Evolutionary conservation across 2,888 invertebrate species (phyloP).

Genomic region (Protonemura montana): DNA sequence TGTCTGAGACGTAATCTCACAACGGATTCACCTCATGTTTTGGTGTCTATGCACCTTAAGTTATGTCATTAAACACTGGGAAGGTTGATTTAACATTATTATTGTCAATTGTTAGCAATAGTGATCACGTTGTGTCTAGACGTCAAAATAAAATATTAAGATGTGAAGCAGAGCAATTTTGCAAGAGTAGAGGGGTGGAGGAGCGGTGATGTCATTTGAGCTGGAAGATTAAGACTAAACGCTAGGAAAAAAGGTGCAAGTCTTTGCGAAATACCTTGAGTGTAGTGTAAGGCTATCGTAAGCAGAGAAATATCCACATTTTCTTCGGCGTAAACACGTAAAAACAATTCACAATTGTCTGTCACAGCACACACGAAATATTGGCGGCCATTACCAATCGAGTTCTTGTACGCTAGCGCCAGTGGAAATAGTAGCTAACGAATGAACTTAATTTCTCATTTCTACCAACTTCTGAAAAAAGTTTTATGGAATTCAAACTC

Average conservation of each 20-base stretch:
- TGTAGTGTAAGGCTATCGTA: neutral
- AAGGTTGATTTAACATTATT: no score
- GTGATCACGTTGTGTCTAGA: neutral
- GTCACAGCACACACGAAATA: constrained; percentile 12
- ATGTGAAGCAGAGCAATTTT: neutral
- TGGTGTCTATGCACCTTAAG: no score
- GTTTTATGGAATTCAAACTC: neutral
- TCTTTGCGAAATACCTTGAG: neutral
- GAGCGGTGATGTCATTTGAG: neutral
- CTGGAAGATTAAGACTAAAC: neutral
- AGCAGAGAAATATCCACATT: neutral
- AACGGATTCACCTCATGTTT: neutral
- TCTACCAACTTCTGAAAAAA: neutral
- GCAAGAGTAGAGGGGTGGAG: neutral
- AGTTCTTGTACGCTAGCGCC: neutral
- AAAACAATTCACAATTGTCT: neutral
- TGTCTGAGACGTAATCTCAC: neutral
- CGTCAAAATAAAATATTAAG: neutral
- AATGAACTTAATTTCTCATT: neutral
- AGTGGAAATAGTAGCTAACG: neutral
- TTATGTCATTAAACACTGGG: no score
- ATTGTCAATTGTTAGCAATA: neutral
- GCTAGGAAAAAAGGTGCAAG: neutral
- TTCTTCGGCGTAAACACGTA: neutral
- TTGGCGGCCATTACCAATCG: constrained; percentile 7